Conservation (phyloP, 2,888 invertebrate species). For the Mimas tiliae region DNA sequence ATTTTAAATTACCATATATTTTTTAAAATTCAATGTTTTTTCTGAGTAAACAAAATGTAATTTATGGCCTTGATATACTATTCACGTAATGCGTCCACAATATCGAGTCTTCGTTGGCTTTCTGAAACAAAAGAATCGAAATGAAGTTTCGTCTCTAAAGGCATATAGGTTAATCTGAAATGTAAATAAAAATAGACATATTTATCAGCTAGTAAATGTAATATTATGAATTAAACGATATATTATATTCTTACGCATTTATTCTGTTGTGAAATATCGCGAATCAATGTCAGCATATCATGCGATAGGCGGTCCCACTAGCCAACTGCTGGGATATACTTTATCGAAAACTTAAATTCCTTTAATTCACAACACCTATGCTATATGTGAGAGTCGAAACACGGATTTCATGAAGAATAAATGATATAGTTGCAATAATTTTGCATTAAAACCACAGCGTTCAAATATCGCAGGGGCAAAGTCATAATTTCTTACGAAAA, state of each 20-base stretch:
- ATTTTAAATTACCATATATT: slow-evolving; percentile 40
- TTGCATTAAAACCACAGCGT: slow-evolving; percentile 58
- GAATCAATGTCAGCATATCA: slow-evolving; percentile 58
- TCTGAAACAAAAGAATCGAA: slow-evolving; percentile 81
- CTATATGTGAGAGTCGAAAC: slow-evolving; percentile 41
- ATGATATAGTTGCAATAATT: slow-evolving; percentile 57
- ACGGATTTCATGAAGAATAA: slow-evolving; percentile 46
- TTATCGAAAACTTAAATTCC: slow-evolving; percentile 75
- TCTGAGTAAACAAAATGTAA: slow-evolving; percentile 45
- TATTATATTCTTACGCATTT: slow-evolving; percentile 51
- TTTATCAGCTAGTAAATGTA: slow-evolving; percentile 33
- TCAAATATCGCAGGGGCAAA: slow-evolving; percentile 61
- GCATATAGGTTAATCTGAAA: slow-evolving; percentile 71
- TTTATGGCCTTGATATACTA: slow-evolving; percentile 45
- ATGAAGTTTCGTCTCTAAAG: slow-evolving; percentile 72
- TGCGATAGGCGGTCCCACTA: slow-evolving; percentile 56
- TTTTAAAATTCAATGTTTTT: slow-evolving; percentile 41
- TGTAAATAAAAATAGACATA: slow-evolving; percentile 51
- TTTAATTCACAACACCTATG: slow-evolving; percentile 58
- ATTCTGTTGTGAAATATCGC: slow-evolving; percentile 51
- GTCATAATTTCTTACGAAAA: slow-evolving; percentile 73
- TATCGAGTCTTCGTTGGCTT: slow-evolving; percentile 39
- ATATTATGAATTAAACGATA: slow-evolving; percentile 60
- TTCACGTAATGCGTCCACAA: slow-evolving; percentile 49
- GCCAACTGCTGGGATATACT: slow-evolving; percentile 42